phyloP scores from a whole-genome alignment of 2,113 vertebrate species.

The Sander vitreus region DNA sequence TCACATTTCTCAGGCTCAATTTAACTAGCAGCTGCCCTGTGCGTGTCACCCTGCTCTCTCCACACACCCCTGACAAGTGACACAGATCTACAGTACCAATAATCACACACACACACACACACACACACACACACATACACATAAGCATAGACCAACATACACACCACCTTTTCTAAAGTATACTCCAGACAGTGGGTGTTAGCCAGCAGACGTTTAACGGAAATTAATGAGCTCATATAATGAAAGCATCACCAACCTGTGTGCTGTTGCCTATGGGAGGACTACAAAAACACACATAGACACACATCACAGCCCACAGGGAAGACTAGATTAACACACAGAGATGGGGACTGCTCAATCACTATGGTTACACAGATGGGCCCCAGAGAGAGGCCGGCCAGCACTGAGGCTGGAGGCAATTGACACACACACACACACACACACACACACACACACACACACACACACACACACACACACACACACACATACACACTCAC shows the following conservation, averaged over 20 bases:
- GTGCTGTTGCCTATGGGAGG: slow-evolving; percentile 51
- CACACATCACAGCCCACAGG: slow-evolving; percentile 50
- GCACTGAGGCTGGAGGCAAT: slow-evolving; percentile 64
- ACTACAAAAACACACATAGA: slow-evolving; percentile 40
- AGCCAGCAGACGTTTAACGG: slow-evolving; percentile 64
- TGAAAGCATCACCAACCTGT: slow-evolving; percentile 67
- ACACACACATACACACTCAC: not conserved
- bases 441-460: slow-evolving; percentile 41
- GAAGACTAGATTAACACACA: slow-evolving; percentile 74
- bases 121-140: slow-evolving; percentile 12
- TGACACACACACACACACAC: slow-evolving; percentile 45
- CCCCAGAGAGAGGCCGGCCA: slow-evolving; percentile 69
- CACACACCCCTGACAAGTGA: slow-evolving; percentile 25
- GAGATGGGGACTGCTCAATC: slow-evolving; percentile 79
- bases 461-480: not conserved
- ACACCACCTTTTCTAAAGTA: slow-evolving; percentile 14
- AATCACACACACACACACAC: not conserved
- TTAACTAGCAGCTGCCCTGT: slow-evolving; percentile 61
- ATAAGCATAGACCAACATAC: slow-evolving; percentile 4
- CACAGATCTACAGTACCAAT: slow-evolving; percentile 15
- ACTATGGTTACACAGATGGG: slow-evolving; percentile 84
- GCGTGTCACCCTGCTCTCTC: slow-evolving; percentile 40
- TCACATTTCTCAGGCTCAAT: slow-evolving; percentile 50
- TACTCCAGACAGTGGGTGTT: slow-evolving; percentile 60
- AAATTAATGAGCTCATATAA: slow-evolving; percentile 76